phyloP scores from a whole-genome alignment of 2,797 vertebrate species.

The Sorex maritimensis region DNA sequence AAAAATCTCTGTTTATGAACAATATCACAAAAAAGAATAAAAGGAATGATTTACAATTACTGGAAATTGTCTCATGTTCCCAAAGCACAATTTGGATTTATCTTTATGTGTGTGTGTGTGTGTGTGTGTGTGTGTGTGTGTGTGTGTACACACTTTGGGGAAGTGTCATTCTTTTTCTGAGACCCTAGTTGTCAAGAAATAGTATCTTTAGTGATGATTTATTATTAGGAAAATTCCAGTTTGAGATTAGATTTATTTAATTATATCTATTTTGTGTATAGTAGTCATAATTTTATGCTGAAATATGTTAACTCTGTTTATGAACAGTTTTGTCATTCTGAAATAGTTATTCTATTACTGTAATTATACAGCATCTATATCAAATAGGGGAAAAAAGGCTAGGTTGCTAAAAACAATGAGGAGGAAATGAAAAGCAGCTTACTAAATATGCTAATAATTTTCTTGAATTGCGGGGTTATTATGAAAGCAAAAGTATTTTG shows the following conservation, averaged over 20 bases:
- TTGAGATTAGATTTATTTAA: constrained; percentile 14
- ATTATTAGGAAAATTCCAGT: constrained; percentile 28
- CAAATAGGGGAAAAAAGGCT: background rate
- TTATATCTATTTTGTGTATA: background rate
- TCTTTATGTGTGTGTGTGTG: background rate
- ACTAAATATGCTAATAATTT: background rate
- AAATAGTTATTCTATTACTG: background rate
- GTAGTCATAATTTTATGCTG: background rate
- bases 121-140: no score
- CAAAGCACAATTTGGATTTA: background rate
- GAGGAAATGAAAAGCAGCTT: background rate
- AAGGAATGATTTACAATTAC: background rate
- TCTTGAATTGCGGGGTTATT: background rate
- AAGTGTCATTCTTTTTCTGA: no score
- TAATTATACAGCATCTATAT: background rate
- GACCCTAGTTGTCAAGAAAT: no score
- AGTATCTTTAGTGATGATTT: constrained; percentile 13
- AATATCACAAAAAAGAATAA: background rate
- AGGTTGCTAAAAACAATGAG: background rate
- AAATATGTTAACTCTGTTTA: background rate
- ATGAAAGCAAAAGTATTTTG: background rate
- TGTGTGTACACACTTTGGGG: no score
- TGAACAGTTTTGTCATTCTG: background rate
- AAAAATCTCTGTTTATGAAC: background rate
- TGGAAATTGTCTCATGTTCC: background rate